Percentiles rank a stretch among this genome's conserved stretches.
Evolutionary conservation across 2,113 vertebrate species (phyloP).

Genomic region (Cricetomys ansorgei): DNA sequence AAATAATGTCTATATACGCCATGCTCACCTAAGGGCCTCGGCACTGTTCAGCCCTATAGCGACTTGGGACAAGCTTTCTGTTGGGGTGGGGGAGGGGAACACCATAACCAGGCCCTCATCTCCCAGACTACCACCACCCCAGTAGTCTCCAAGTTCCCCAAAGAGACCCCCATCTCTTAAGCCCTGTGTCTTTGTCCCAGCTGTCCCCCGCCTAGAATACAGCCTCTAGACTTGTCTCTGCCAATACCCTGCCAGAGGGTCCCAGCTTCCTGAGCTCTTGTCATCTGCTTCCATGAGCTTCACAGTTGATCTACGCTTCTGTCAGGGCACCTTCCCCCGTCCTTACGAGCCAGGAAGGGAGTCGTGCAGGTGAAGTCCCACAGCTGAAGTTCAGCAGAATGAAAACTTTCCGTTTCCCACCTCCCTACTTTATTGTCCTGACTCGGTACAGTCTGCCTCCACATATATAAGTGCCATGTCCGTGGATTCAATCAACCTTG

Average conservation of each 20-base stretch:
- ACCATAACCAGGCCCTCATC: neutral
- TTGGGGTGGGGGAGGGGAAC: neutral
- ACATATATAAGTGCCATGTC: neutral
- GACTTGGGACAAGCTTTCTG: slow-evolving; percentile 10
- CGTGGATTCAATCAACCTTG: neutral
- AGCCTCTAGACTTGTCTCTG: neutral
- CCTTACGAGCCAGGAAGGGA: neutral
- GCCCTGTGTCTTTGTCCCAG: neutral
- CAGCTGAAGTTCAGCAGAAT: neutral
- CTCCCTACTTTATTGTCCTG: neutral
- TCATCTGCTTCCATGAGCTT: neutral
- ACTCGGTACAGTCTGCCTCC: neutral
- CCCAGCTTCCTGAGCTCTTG: neutral
- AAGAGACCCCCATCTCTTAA: neutral
- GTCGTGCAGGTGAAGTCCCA: neutral
- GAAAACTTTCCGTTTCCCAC: neutral
- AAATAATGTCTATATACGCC: slow-evolving; percentile 62
- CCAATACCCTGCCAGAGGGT: neutral
- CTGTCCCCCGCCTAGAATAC: neutral
- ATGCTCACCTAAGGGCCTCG: neutral
- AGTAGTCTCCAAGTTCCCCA: neutral
- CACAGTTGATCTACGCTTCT: neutral
- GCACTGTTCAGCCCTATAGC: neutral
- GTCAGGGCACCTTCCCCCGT: neutral
- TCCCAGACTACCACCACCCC: neutral